Evolutionary conservation across 2,797 vertebrate species (phyloP).

Genomic region (Takifugu ocellatus): DNA sequence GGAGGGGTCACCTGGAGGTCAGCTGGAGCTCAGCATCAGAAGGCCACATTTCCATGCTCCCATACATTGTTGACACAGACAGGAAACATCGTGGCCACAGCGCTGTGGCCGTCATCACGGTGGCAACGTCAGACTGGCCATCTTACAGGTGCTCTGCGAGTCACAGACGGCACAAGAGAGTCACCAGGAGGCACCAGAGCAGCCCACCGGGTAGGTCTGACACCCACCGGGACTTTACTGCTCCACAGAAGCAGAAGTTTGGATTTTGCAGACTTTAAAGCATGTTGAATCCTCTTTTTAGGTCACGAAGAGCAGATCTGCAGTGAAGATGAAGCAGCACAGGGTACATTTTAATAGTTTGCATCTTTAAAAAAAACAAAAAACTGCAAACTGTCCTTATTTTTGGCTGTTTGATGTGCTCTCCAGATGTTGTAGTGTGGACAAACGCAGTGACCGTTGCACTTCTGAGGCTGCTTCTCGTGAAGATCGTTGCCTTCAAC

Average conservation of each 20-base stretch:
- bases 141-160: constrained; percentile 73
- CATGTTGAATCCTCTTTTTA: constrained; percentile 20
- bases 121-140: constrained; percentile 67
- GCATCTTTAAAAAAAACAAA: neutral
- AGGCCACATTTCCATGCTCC: constrained; percentile 2
- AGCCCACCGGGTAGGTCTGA: constrained; percentile 41
- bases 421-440: constrained; percentile 54
- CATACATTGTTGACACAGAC: constrained; percentile 39
- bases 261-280: too few relatives aligned
- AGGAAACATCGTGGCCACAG: constrained; percentile 38
- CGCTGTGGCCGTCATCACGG: constrained; percentile 60
- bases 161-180: constrained; percentile 43
- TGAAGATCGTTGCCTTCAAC: constrained; percentile 73
- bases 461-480: constrained; percentile 66
- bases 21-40: constrained; percentile 65
- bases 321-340: constrained; percentile 20
- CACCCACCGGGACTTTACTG: neutral
- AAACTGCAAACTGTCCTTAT: neutral
- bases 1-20: constrained; percentile 64
- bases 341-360: constrained; percentile 39
- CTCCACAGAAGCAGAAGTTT: too few relatives aligned
- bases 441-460: constrained; percentile 58
- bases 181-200: constrained; percentile 30
- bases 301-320: constrained; percentile 28
- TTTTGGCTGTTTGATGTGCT: constrained; percentile 20